Evolutionary conservation across 1,140 invertebrate genomes (phyloP).

Genomic region (Leptinotarsa lineolata): DNA sequence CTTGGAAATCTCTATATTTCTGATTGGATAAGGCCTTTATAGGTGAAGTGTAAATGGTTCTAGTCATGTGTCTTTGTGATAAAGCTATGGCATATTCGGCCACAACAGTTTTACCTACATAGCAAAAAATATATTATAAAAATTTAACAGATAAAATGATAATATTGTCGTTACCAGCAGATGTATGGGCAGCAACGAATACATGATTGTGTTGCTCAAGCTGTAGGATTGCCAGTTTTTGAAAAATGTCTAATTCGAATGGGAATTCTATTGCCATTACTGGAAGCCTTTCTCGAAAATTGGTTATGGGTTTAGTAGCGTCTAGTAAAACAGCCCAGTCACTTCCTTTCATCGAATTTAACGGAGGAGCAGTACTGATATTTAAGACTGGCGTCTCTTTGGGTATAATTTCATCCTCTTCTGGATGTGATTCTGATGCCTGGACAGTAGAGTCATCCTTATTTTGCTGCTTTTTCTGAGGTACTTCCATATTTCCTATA

Average conservation of each 20-base stretch:
- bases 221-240: conserved; percentile 93
- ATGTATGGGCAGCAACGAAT: conserved; percentile 98
- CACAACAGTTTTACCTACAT: conserved; percentile 71
- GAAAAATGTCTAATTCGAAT: conserved; percentile 96
- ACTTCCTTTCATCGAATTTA: conserved; percentile 52
- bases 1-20: conserved; percentile 97
- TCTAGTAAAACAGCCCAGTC: conserved; percentile 90
- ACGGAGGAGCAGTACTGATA: conserved; percentile 34
- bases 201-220: conserved; percentile 94
- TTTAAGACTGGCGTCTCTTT: conserved; percentile 46
- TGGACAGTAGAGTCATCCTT: background rate
- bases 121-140: too few species aligned
- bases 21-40: conserved; percentile 99
- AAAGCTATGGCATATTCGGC: conserved; percentile 98
- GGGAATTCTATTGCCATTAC: conserved; percentile 84
- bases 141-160: background rate
- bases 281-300: conserved; percentile 84
- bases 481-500: too few species aligned
- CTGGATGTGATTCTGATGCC: conserved; percentile 23
- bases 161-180: conserved; percentile 72
- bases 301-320: conserved; percentile 74
- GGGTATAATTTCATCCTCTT: conserved; percentile 41
- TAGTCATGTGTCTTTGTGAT: conserved; percentile 89
- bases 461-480: conserved; percentile 13
- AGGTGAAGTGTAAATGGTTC: conserved; percentile 97